A percentile compares a stretch with the other conserved stretches of the same genome.
Evolutionary conservation across 2,113 vertebrate species (phyloP).

Genomic region (Odobenus rosmarus): DNA sequence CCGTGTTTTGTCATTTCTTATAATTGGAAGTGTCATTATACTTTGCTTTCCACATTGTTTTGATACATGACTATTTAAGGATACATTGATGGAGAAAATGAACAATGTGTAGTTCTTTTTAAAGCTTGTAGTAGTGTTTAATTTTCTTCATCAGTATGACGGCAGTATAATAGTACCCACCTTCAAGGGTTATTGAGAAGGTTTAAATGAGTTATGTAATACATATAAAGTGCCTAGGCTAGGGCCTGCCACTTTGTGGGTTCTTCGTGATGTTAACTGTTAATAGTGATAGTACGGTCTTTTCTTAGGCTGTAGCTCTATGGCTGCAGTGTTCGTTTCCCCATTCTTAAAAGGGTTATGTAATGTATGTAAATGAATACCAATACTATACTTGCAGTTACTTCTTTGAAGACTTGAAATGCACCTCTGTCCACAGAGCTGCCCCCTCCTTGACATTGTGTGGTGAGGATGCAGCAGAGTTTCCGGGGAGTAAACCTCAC

Average conservation of each 20-base stretch:
- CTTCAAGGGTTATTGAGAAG: not conserved
- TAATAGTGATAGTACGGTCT: not conserved
- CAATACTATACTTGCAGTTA: not conserved
- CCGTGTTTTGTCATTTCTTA: constrained; percentile 38
- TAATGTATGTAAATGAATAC: not conserved
- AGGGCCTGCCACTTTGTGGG: not conserved
- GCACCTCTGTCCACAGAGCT: too few relatives aligned
- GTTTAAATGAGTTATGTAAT: constrained; percentile 24
- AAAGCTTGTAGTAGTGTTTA: constrained; percentile 25
- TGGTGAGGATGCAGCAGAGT: too few relatives aligned
- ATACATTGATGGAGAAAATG: constrained; percentile 41
- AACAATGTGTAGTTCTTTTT: constrained; percentile 11
- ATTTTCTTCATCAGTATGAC: constrained; percentile 52
- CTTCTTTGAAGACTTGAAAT: constrained; percentile 56
- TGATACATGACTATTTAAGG: constrained; percentile 30
- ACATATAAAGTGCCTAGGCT: constrained; percentile 20
- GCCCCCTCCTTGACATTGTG: too few relatives aligned
- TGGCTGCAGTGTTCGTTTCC: constrained; percentile 2
- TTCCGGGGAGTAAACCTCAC: too few relatives aligned
- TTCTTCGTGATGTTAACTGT: constrained; percentile 7
- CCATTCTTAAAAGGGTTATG: not conserved
- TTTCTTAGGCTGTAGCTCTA: not conserved
- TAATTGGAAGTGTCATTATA: constrained; percentile 35
- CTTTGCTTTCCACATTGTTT: constrained; percentile 39
- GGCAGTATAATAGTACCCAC: not conserved